Evolutionary conservation across 2,113 vertebrate genomes (phyloP).

Genomic region (Chinchilla lanigera): DNA sequence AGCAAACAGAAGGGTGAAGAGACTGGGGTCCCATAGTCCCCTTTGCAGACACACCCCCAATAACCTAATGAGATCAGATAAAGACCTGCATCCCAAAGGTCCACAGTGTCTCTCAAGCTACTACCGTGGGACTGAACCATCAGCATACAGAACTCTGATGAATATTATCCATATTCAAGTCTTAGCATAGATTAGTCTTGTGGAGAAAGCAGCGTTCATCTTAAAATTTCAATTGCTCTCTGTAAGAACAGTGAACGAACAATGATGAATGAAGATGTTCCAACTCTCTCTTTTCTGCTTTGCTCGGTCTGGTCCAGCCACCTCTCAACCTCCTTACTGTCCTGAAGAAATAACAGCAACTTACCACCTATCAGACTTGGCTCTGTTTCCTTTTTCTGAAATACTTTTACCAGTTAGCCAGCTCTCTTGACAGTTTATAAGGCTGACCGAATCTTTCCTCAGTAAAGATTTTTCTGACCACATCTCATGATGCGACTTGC

Average conservation of each 20-base stretch:
- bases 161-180: not conserved
- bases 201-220: no score
- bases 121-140: no score
- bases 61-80: no score
- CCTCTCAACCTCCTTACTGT: not conserved
- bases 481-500: not conserved
- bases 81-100: rapidly evolving
- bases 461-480: not conserved
- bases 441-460: not conserved
- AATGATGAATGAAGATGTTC: not conserved
- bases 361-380: not conserved
- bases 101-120: not conserved
- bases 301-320: not conserved
- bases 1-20: not conserved
- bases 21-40: not conserved
- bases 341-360: not conserved
- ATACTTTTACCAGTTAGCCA: not conserved
- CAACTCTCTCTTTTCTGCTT: not conserved
- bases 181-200: not conserved
- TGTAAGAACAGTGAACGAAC: not conserved
- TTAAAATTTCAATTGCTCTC: not conserved
- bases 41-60: not conserved
- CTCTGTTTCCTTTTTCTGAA: not conserved
- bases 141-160: not conserved
- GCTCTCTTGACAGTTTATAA: not conserved